Evolutionary conservation across 1,140 invertebrate genomes (phyloP), one percentile per base, ranked within the genome.

Genomic region (Drusus annulatus): DNA sequence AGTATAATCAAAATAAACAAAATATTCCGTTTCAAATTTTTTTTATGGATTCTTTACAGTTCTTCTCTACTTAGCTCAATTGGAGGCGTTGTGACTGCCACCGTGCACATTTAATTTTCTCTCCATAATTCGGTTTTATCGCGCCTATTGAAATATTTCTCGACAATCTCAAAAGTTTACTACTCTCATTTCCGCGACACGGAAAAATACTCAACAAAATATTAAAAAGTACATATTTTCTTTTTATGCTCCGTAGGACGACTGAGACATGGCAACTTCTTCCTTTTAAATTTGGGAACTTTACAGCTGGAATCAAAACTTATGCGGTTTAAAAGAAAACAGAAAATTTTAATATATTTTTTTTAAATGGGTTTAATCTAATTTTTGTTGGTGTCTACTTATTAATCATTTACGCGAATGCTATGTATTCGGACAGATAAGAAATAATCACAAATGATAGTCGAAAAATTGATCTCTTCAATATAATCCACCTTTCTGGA

Each of bases 151-250:
- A 50, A 71, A 25, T 51, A 52, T 51, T 71, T 16, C 45, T 7
- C 25, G 54, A 51, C 19, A 50, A 71, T 51, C 45, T 21, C 19
- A 21, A 50, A 71, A 71, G 45, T 71, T 71, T 52, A 19, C 19
- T 21, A 52, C 68, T 71, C 52, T 25, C 68, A 16, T 51, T 71
- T 71, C 50, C 68, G 45, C 50, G 51, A 71, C 68, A 71, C 50
- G 68, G 21, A 25, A 71, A 71, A 25, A 71, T 71, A 71, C 68
- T 71, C 68, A 71, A 52, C 50, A 52, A 71, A 71, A 71, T 71
- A 52, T 68, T 71, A 71, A 71, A 71, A 52, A 52, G 19, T 21
- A 71, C 54, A 71, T 51, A 50, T 71, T 71, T 71, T 71, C 45
- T 71, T 71, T 23, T 71, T 71, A 50, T 51, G 45, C 45, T 71